Evolutionary conservation across 2,113 vertebrate genomes (phyloP), one percentile per base, ranked within the genome.

Genomic region (Nibea coibor): DNA sequence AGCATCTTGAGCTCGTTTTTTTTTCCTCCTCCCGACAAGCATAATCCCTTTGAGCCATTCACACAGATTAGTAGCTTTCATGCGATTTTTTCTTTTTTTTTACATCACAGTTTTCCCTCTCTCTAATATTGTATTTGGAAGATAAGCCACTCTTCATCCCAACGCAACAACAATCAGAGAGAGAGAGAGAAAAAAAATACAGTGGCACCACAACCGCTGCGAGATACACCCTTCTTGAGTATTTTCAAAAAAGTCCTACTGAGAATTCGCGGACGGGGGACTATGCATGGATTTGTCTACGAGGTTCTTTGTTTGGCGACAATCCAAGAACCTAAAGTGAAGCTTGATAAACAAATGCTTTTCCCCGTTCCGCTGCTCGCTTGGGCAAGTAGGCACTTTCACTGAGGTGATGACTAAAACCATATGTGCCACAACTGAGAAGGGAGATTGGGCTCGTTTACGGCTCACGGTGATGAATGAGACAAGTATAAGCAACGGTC

Each of bases 41-140:
- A 15, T 93, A 93, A 94, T 94, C 92, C 91, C 70, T 73, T 80
- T 87, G 51, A 80, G 84, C 83, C 84, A 87, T 85, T 87, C 72
- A 83, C 53, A 82, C 83, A 90, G 90, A 91, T 94, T 94, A 93
- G 90, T 66, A 78, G 89, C 85, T 93, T 93, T 88, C 83, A 84
- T 73, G 89, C 89, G 72, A 84, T 87, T 85, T 87, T 26, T 26
- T 26, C 2, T 26, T 26, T 26, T 26, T 26, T 31, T 45, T 79
- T 66, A 83, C 87, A 91, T 86, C 84, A 84, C 88, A 78, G 58
- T 85, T 86, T 70, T 16, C 61, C 74, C 82, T 45, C 78, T 78
- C 76, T 88, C 76, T 80, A 80, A 87, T 80, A 83, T 88, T 88
- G 81, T 83, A 79, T 88, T 87, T 65, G 57, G 65, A 62, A 82